phyloP scores from a whole-genome alignment of 2,797 vertebrate species.

The Danio aesculapii region DNA sequence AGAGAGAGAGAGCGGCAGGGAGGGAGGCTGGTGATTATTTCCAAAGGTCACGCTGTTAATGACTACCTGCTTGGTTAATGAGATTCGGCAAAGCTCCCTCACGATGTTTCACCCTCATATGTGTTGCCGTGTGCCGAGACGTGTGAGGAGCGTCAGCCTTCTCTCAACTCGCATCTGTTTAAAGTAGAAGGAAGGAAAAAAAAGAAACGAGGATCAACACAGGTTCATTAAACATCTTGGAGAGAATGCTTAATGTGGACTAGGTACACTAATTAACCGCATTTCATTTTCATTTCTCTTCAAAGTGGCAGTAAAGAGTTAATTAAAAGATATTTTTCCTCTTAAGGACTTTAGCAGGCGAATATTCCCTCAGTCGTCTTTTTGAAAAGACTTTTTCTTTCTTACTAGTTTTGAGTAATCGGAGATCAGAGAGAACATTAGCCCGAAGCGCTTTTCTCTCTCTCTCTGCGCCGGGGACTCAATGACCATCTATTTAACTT shows the following conservation, averaged over 20 bases:
- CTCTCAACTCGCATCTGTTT: constrained; percentile 70
- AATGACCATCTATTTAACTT: constrained; percentile 77
- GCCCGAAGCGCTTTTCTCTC: constrained; percentile 73
- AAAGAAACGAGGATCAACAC: constrained; percentile 50
- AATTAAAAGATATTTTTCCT: constrained; percentile 59
- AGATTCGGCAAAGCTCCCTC: constrained; percentile 91
- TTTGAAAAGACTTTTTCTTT: constrained; percentile 77
- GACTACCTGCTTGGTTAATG: constrained; percentile 96
- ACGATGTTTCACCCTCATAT: constrained; percentile 79
- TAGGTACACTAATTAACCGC: constrained; percentile 67
- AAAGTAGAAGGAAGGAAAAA: constrained; percentile 39
- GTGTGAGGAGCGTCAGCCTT: constrained; percentile 72
- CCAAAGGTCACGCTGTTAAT: constrained; percentile 98
- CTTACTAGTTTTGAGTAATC: constrained; percentile 77
- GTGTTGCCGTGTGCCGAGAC: constrained; percentile 78
- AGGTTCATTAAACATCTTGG: constrained; percentile 56
- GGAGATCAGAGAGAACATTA: constrained; percentile 78
- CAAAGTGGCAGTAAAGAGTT: constrained; percentile 64
- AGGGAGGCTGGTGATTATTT: constrained; percentile 94
- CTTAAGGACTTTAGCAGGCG: constrained; percentile 48
- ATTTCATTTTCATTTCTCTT: constrained; percentile 65
- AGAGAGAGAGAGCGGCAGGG: too few species aligned
- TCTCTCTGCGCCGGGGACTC: constrained; percentile 63
- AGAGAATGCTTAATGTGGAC: constrained; percentile 62
- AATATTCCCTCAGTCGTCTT: constrained; percentile 55